These are phyloP conservation scores for Cheilosia grossa DNA, from an alignment of 2,888 invertebrate genomes.

Conservation along the genomic window DNA sequence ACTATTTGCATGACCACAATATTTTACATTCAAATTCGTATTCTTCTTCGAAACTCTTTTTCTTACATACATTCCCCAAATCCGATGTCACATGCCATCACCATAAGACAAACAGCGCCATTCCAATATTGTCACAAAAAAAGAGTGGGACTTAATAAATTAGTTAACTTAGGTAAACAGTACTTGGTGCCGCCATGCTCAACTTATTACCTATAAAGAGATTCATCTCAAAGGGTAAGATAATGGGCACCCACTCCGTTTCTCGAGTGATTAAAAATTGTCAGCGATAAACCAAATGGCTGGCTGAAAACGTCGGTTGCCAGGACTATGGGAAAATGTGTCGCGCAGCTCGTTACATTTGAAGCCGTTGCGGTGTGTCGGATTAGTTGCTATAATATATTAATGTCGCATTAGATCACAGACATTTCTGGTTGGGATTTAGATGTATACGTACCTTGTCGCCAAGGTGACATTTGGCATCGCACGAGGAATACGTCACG, in stretches of 20 bases:
- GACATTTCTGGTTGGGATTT: background rate
- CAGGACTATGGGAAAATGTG: too few relatives aligned
- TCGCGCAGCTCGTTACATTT: conserved; percentile 23
- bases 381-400: conserved; percentile 47
- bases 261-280: conserved; percentile 18
- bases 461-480: conserved; percentile 27
- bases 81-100: background rate
- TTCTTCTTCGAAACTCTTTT: background rate
- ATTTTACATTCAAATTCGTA: background rate
- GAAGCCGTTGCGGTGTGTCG: conserved; percentile 10
- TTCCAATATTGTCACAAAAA: background rate
- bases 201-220: conserved; percentile 21
- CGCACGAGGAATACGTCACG: conserved; percentile 1
- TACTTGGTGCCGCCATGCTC: conserved; percentile 1
- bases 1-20: background rate
- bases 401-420: conserved; percentile 29
- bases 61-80: background rate
- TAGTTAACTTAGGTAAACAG: conserved; percentile 30
- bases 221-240: background rate
- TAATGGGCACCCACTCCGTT: background rate
- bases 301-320: too few relatives aligned
- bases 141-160: conserved; percentile 7
- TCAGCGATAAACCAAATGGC: conserved; percentile 46
- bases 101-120: background rate
- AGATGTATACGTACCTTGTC: background rate